These are phyloP conservation scores for Timema podura DNA, from an alignment of 2,888 invertebrate species.

Conservation along the genomic window DNA sequence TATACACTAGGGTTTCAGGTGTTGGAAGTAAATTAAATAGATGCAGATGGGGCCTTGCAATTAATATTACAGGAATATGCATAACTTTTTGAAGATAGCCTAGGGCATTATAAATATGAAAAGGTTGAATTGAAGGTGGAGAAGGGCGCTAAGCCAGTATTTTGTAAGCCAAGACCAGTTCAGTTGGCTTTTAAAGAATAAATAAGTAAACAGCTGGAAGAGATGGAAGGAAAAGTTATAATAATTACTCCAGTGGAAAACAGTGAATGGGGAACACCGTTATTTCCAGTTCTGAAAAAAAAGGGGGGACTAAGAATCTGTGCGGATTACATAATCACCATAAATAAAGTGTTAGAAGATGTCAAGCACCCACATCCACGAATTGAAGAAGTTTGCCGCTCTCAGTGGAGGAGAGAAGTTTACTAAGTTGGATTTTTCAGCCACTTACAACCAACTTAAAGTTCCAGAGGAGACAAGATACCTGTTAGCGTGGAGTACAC, in stretches of 20 bases:
- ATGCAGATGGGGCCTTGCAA: too few species aligned
- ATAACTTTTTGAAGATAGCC: too few species aligned
- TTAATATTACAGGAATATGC: too few species aligned
- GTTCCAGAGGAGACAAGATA: slow-evolving; percentile 36
- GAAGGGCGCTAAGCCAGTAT: too few species aligned
- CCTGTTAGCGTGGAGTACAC: slow-evolving; percentile 38
- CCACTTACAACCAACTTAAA: slow-evolving; percentile 40
- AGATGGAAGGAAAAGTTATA: too few species aligned
- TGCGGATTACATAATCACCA: background rate
- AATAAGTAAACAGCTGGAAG: too few species aligned
- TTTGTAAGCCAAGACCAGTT: too few species aligned
- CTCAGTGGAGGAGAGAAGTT: slow-evolving; percentile 33
- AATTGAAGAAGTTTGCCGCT: slow-evolving; percentile 37
- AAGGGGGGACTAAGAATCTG: background rate
- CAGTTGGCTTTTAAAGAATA: too few species aligned
- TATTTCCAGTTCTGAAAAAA: background rate
- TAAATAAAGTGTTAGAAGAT: slow-evolving; percentile 29
- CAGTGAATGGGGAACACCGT: background rate
- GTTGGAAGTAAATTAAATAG: too few species aligned
- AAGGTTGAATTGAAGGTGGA: too few species aligned
- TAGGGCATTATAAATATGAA: too few species aligned
- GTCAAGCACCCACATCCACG: slow-evolving; percentile 37
- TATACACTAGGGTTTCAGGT: too few species aligned
- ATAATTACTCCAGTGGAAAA: background rate
- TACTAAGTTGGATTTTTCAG: slow-evolving; percentile 38